phyloP scores from a whole-genome alignment of 2,888 invertebrate genomes.

The Chloromyia formosa region DNA sequence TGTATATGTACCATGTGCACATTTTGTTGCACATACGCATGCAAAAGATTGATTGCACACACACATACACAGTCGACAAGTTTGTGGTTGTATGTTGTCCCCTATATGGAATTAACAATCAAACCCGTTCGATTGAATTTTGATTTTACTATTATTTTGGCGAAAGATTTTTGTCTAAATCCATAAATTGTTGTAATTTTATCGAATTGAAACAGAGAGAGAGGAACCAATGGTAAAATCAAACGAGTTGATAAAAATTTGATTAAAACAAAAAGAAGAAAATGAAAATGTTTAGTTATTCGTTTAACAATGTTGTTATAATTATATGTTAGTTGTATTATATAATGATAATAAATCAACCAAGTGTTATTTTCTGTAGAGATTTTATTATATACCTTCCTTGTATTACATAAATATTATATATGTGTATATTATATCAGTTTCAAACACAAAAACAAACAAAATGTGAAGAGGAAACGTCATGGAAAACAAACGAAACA shows the following conservation, averaged over 20 bases:
- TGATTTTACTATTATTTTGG: background rate
- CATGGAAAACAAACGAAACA: background rate
- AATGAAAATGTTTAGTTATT: conserved; percentile 44
- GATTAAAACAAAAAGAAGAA: background rate
- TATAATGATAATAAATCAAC: conserved; percentile 35
- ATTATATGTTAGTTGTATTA: conserved; percentile 45
- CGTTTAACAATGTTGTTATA: conserved; percentile 43
- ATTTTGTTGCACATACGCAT: background rate
- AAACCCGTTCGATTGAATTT: no score
- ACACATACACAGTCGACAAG: background rate
- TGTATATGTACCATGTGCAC: no score
- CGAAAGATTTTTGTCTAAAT: conserved; percentile 36
- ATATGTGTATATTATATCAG: background rate
- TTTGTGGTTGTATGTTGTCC: no score
- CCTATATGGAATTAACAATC: no score
- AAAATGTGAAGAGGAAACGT: background rate
- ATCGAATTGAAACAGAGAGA: conserved; percentile 14
- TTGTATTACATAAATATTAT: background rate
- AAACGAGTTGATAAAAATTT: conserved; percentile 1
- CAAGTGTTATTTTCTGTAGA: conserved; percentile 44
- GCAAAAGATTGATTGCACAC: conserved; percentile 3
- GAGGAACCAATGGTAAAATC: background rate
- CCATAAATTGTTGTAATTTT: conserved; percentile 43
- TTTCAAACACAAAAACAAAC: background rate
- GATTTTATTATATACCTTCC: conserved; percentile 32